Evolutionary conservation across 2,797 vertebrate genomes (phyloP).

Genomic region (Philypnodon macrostomus): DNA sequence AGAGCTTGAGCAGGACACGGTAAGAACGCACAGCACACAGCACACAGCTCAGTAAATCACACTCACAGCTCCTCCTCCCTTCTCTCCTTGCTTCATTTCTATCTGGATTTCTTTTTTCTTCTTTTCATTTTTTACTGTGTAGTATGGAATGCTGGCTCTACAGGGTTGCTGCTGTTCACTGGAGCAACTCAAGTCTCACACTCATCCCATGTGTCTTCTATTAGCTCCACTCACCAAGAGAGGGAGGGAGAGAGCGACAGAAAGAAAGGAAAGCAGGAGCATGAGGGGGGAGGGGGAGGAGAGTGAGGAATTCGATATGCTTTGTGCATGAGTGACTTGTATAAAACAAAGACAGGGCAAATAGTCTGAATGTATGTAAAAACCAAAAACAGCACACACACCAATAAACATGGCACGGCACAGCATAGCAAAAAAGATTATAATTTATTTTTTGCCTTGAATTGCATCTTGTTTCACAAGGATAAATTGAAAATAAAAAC

Average conservation of each 20-base stretch:
- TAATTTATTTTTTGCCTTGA: conserved; percentile 81
- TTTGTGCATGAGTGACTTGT: conserved; percentile 76
- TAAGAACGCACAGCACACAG: conserved; percentile 43
- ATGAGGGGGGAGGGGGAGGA: conserved; percentile 29
- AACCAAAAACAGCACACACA: conserved; percentile 13
- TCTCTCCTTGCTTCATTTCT: conserved; percentile 50
- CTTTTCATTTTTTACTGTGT: conserved; percentile 49
- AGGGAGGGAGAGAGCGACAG: conserved; percentile 42
- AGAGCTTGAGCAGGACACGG: conserved; percentile 45
- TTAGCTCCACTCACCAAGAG: conserved; percentile 62
- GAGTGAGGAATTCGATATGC: conserved; percentile 74
- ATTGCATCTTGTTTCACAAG: conserved; percentile 82
- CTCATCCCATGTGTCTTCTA: conserved; percentile 74
- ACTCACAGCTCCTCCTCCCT: conserved; percentile 53
- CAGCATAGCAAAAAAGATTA: conserved; percentile 75
- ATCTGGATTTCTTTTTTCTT: conserved; percentile 17
- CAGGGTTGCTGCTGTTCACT: conserved; percentile 69
- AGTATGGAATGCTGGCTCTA: conserved; percentile 67
- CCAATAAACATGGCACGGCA: conserved; percentile 14
- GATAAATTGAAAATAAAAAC: conserved; percentile 79
- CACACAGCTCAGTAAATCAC: conserved; percentile 64
- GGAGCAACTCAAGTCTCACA: conserved; percentile 71
- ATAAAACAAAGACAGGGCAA: conserved; percentile 71
- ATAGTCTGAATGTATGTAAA: conserved; percentile 52
- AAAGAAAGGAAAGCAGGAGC: conserved; percentile 20